A percentile compares a stretch with the other conserved stretches of the same genome.
Evolutionary conservation across 2,113 vertebrate species (phyloP).

Genomic region (Ammospiza caudacuta): DNA sequence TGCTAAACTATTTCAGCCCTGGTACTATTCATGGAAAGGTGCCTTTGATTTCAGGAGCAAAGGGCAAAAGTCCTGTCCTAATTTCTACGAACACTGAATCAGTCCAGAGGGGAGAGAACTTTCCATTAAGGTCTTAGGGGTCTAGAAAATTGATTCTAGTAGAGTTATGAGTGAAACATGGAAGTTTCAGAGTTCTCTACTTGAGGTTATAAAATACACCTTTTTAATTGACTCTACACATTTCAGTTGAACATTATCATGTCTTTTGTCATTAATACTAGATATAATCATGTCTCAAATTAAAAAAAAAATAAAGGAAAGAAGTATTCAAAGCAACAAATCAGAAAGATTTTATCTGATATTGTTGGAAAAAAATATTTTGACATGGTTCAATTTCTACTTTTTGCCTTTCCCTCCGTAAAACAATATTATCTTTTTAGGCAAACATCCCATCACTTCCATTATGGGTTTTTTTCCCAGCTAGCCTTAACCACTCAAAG

Average conservation of each 20-base stretch:
- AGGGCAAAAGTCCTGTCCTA: not conserved
- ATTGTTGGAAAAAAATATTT: not conserved
- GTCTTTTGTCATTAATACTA: not conserved
- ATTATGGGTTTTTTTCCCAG: not conserved
- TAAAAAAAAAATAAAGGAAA: not conserved
- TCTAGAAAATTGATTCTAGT: not conserved
- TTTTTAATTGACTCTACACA: not conserved
- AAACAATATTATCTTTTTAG: not conserved
- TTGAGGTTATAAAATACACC: not conserved
- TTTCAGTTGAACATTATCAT: not conserved
- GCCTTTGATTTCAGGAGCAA: not conserved
- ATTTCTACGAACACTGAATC: not conserved
- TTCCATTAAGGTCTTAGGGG: not conserved
- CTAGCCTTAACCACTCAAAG: not conserved
- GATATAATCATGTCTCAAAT: not conserved
- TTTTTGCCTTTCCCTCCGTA: not conserved
- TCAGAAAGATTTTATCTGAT: not conserved
- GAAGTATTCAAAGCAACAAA: not conserved
- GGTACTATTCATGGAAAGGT: not conserved
- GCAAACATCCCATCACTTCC: not conserved
- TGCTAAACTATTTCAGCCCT: not conserved
- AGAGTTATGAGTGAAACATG: not conserved
- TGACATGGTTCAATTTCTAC: not conserved
- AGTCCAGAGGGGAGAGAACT: not conserved
- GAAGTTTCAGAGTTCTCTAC: not conserved